Percentiles rank a stretch among this genome's conserved stretches.
Conservation (phyloP, 2,113 vertebrate genomes). For the Myrmophylax atrothorax region DNA sequence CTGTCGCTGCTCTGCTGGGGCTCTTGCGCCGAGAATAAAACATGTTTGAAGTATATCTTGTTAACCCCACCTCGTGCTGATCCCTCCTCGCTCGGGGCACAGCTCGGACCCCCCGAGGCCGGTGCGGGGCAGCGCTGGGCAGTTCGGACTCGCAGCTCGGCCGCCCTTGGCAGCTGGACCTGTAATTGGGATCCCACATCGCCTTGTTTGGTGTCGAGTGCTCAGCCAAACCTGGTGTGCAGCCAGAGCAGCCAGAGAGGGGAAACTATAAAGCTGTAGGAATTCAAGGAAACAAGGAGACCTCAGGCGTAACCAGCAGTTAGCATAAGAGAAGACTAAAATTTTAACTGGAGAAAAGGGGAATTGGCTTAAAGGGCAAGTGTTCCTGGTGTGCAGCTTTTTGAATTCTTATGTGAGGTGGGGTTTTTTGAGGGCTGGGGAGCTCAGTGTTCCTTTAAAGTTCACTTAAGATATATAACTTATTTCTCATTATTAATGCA, state of each 20-base stretch:
- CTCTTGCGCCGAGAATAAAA: not conserved
- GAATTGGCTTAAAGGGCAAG: not conserved
- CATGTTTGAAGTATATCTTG: fast-evolving
- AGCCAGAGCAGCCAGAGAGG: not conserved
- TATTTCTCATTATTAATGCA: not conserved
- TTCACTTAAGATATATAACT: not conserved
- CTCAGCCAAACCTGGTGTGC: not conserved
- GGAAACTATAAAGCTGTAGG: not conserved
- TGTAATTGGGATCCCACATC: not conserved
- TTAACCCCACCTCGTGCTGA: fast-evolving
- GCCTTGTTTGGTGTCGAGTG: not conserved
- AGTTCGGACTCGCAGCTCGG: not conserved
- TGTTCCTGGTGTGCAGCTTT: not conserved
- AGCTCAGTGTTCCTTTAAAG: not conserved
- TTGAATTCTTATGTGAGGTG: not conserved
- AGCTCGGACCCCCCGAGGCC: fast-evolving
- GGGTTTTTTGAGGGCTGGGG: not conserved
- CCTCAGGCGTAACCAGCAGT: not conserved
- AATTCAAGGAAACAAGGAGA: not conserved
- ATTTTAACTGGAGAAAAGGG: not conserved
- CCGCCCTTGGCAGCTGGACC: not conserved
- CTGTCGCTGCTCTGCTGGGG: not conserved
- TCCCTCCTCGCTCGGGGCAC: not conserved
- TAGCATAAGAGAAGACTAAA: not conserved
- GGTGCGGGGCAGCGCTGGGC: not conserved